These are phyloP conservation scores for Gnatocerus cornutus DNA, from an alignment of 2,888 invertebrate species.

Conservation along the genomic window DNA sequence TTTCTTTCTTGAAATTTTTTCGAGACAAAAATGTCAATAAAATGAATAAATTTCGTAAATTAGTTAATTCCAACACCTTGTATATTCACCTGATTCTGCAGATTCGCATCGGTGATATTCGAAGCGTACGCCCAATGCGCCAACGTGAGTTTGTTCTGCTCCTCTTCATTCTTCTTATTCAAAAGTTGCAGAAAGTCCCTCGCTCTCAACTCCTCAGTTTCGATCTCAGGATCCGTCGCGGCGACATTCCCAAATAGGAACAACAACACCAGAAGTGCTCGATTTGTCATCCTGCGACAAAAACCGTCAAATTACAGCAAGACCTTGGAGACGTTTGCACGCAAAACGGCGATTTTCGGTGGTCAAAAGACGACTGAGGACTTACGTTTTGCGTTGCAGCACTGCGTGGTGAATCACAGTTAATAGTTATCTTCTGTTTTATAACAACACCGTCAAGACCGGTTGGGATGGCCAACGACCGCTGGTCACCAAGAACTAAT, in stretches of 20 bases:
- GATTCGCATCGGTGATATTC: conserved; percentile 83
- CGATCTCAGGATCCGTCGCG: conserved; percentile 64
- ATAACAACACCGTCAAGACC: conserved; percentile 41
- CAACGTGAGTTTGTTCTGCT: conserved; percentile 75
- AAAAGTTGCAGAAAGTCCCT: conserved; percentile 77
- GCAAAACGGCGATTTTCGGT: too few species aligned
- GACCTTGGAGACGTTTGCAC: too few species aligned
- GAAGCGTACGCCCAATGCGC: conserved; percentile 85
- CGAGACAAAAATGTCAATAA: too few species aligned
- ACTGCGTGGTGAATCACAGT: conserved; percentile 10
- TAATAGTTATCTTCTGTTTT: conserved; percentile 17
- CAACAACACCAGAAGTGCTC: neutral
- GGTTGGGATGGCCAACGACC: conserved; percentile 50
- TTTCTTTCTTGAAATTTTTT: too few species aligned
- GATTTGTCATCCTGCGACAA: neutral
- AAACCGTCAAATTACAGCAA: neutral
- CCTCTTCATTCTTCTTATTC: conserved; percentile 76
- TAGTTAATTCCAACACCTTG: too few species aligned
- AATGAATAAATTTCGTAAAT: too few species aligned
- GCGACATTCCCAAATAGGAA: neutral
- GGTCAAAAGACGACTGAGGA: neutral
- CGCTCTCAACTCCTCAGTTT: conserved; percentile 76
- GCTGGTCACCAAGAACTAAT: conserved; percentile 40
- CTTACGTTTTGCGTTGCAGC: conserved; percentile 1
- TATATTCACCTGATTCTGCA: conserved; percentile 71